Evolutionary conservation across 2,888 invertebrate genomes (phyloP).

Genomic region (Dugesia japonica): DNA sequence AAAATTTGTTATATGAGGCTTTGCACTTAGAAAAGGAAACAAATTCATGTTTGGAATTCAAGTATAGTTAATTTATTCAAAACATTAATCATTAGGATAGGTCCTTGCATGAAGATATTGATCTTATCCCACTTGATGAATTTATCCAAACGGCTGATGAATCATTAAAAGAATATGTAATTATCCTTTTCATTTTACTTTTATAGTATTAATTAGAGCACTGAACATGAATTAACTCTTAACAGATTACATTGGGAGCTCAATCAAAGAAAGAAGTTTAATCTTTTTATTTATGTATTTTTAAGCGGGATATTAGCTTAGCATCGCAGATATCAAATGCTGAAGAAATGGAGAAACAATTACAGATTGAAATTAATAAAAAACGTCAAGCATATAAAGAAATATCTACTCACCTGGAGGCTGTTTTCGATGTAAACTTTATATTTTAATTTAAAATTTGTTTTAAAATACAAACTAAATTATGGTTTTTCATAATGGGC

Average conservation of each 20-base stretch:
- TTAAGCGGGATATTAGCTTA: too few relatives aligned
- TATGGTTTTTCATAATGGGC: too few relatives aligned
- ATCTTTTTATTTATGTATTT: too few relatives aligned
- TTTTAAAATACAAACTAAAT: too few relatives aligned
- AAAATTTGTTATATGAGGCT: constrained; percentile 1
- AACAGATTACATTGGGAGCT: not conserved
- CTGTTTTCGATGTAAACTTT: not conserved
- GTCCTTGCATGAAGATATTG: too few relatives aligned
- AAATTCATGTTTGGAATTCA: not conserved
- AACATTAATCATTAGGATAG: too few relatives aligned
- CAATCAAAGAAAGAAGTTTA: not conserved
- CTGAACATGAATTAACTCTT: not conserved
- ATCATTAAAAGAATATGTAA: too few relatives aligned
- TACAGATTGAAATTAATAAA: not conserved
- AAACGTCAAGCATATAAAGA: not conserved
- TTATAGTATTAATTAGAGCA: not conserved
- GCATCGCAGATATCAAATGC: not conserved
- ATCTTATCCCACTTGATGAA: too few relatives aligned
- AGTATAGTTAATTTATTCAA: not conserved
- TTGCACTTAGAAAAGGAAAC: constrained; percentile 1
- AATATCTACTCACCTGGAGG: not conserved
- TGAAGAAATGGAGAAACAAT: constrained; percentile 1
- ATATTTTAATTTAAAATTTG: not conserved
- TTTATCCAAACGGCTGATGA: too few relatives aligned
- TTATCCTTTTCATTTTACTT: too few relatives aligned